A percentile compares a stretch with the other conserved stretches of the same genome.
phyloP scores from a whole-genome alignment of 2,888 invertebrate species.

The Dolichopus griseipennis region DNA sequence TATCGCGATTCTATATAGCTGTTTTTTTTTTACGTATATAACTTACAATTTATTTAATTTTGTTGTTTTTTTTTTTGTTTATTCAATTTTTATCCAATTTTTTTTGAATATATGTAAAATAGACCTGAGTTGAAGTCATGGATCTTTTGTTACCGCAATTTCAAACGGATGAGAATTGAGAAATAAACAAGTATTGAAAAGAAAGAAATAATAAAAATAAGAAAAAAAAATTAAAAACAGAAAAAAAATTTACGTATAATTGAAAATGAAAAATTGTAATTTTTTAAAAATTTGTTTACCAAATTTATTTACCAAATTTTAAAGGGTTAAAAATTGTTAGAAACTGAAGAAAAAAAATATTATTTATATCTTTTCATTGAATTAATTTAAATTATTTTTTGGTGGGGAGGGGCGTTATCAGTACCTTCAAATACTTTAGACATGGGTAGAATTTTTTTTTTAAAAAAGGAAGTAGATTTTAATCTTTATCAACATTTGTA shows the following conservation, averaged over 20 bases:
- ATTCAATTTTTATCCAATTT: background rate
- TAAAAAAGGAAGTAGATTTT: no score
- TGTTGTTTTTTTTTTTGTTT: background rate
- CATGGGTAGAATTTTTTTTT: no score
- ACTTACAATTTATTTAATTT: background rate
- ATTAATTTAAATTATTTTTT: no score
- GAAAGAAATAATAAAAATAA: background rate
- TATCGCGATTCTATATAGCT: background rate
- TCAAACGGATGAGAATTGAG: background rate
- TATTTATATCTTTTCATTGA: no score
- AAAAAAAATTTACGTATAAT: background rate
- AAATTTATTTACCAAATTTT: background rate
- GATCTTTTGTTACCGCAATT: background rate
- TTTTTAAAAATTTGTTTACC: background rate
- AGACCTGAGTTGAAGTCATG: background rate
- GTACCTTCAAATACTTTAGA: no score
- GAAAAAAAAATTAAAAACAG: background rate
- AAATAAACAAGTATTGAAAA: background rate
- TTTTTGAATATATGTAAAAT: background rate
- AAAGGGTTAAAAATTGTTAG: background rate
- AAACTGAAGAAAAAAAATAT: no score
- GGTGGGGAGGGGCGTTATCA: no score
- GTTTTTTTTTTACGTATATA: constrained; percentile 2
- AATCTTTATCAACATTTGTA: no score
- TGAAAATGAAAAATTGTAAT: no score